Base-by-base conservation (phyloP, 2,888 invertebrate species). In the Ormyrus labotus region DNA sequence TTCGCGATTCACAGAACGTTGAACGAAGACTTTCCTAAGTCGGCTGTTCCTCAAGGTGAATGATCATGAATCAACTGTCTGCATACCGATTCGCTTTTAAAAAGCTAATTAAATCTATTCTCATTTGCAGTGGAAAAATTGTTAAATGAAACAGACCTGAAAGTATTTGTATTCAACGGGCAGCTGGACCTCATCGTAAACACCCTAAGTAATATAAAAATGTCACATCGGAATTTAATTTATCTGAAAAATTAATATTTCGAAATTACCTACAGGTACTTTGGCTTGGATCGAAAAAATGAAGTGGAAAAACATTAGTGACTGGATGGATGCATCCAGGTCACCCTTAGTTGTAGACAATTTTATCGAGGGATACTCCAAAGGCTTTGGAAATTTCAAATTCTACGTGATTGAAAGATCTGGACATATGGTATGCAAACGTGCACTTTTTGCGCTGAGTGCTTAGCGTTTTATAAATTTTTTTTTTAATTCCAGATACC, bases 161-260 rank as follows among this genome's bases (percentile, higher is more conserved):
- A 93, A 70, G 92, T 96, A 0, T 93, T 93, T 51, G 94, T 96
- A 34, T 94, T 95, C 87, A 95, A 94, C 84, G 96, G 96, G 53
- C 96, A 97, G 86, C 92, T 97, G 81, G 97, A 97, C 90, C 92
- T 97, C 13, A 96, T 97, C 86, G 96, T 96, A 82, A 94, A 95
- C 85, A 96, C 96, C 45, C 93, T 95, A 83, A 96, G 96, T 93
- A 92, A 91, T 76, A 9, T 9, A 47, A 60, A 19, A 19, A 9
- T 58, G 4, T 34, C 34, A 3, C 34, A 34, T 34, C 34, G 34
- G 34, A 34, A 34, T 34, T 34, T 34, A 34, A 34, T 34, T 2
- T 34, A 34, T 34, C 34, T 2, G 34, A 2, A 34, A 63, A 45
- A 63, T 34, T 63, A 34, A 34, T 34, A 34, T 34, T 34, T 34